phyloP scores from a whole-genome alignment of 1,140 invertebrate genomes.

The Thaumatotibia leucotreta region DNA sequence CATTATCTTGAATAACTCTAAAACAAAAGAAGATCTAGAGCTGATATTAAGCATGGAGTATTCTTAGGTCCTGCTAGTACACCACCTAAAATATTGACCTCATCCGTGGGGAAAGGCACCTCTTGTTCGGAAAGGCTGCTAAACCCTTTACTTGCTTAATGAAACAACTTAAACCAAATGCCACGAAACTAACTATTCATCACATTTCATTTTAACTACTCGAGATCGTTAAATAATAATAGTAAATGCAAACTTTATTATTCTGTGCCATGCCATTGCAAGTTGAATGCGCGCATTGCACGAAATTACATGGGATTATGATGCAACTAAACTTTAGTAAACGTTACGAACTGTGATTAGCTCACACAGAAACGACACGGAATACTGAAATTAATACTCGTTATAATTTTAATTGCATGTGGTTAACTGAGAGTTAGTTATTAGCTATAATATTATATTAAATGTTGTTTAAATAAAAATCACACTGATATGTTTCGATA shows the following conservation, averaged over 20 bases:
- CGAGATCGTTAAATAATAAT: background rate
- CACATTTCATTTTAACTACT: background rate
- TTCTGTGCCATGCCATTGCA: conserved; percentile 27
- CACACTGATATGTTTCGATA: too few relatives aligned
- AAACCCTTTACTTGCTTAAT: background rate
- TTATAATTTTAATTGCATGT: background rate
- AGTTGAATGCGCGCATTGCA: conserved; percentile 18
- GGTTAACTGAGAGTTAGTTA: too few relatives aligned
- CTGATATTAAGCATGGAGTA: too few relatives aligned
- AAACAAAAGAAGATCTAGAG: too few relatives aligned
- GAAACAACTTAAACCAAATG: background rate
- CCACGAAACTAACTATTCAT: background rate
- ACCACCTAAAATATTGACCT: too few relatives aligned
- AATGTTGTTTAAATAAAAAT: too few relatives aligned
- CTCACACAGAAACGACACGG: background rate
- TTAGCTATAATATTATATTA: too few relatives aligned
- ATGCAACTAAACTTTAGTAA: background rate
- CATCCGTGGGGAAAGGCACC: too few relatives aligned
- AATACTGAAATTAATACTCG: too few relatives aligned
- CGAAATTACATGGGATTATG: conserved; percentile 12
- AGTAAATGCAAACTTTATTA: conserved; percentile 19
- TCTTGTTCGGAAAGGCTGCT: too few relatives aligned
- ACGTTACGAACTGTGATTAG: background rate
- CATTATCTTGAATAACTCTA: too few relatives aligned
- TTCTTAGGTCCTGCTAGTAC: too few relatives aligned